Conservation (phyloP, 1,140 invertebrate genomes). For the Eulimnadia texana region DNA sequence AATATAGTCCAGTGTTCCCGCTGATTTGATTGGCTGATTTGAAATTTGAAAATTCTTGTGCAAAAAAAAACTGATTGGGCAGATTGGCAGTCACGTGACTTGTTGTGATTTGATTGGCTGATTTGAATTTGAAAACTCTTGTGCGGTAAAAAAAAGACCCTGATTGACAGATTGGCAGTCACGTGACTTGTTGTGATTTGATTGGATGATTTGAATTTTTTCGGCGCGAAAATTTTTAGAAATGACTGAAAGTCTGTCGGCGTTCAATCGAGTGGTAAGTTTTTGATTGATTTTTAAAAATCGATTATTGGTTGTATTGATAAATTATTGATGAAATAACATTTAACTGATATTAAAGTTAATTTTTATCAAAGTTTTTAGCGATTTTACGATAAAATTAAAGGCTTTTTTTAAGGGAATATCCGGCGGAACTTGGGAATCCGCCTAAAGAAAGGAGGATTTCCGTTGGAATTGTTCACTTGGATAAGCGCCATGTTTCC, state of each 20-base stretch:
- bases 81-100: too few species aligned
- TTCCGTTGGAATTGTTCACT: neutral
- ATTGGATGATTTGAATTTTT: too few species aligned
- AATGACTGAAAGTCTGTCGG: conserved; percentile 6
- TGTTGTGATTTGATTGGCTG: too few species aligned
- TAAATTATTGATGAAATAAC: neutral
- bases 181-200: too few species aligned
- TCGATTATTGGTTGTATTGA: neutral
- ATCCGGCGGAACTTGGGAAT: neutral
- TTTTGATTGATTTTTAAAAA: neutral
- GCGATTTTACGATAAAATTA: neutral
- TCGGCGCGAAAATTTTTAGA: neutral
- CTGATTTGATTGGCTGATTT: neutral
- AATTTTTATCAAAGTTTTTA: too few species aligned
- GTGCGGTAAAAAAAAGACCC: neutral
- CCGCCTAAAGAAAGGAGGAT: neutral
- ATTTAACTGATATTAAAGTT: neutral
- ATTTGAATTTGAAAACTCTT: neutral
- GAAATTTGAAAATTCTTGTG: neutral
- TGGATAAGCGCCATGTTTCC: neutral
- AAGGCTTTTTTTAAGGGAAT: neutral
- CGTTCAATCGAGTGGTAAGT: conserved; percentile 11
- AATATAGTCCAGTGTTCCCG: neutral
- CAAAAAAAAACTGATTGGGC: neutral
- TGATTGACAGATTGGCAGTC: too few species aligned